Evolutionary conservation across 2,113 vertebrate species (phyloP), one percentile per base, ranked within the genome.

Genomic region (Onychorhynchus coronatus): DNA sequence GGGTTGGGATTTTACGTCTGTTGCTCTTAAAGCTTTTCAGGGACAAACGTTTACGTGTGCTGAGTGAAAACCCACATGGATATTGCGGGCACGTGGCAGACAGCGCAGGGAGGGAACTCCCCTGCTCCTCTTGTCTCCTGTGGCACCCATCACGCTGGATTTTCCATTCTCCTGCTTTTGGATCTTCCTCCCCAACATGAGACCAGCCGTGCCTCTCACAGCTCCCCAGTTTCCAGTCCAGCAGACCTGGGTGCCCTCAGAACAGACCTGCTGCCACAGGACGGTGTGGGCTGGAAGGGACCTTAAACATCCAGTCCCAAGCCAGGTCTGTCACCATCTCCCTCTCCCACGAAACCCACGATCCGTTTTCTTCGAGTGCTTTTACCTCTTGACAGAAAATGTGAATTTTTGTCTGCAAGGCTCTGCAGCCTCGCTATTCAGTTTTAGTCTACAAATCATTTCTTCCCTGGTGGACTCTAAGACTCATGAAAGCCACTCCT

Each of bases 1-100:
- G 72, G 56, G 24, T 22, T 0, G 0, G 8, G 2, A 28, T 44
- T n/a, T 4, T 28, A 14, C 24, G 11, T 3, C 14, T 16, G 2
- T 18, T 39, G 72, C 58, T 59, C 66, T 76, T 6, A 11, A 59
- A 76, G 44, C 20, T 59, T 53, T 79, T n/a, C 3, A 1, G 28
- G 49, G 37, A 59, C 46, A 30, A 47, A 52, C 28, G 17, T 59
- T 3, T 33, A 28, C 37, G 17, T 59, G 33, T n/a, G 65, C 35
- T 1, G n/a, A 84, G 68, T 14, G 5, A 35, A 41, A 42, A 22
- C 2, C 16, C 37, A 8, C 6, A 3, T 9, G 25, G 63, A 8
- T 30, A 1, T 4, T 21, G 35, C 44, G 65, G 39, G 14, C 14
- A 27, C 2, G 14, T 5, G 41, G 8, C 0, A 44, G 33, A 35